Evolutionary conservation across 2,888 invertebrate genomes (phyloP).

Genomic region (Sialis fuliginosa): DNA sequence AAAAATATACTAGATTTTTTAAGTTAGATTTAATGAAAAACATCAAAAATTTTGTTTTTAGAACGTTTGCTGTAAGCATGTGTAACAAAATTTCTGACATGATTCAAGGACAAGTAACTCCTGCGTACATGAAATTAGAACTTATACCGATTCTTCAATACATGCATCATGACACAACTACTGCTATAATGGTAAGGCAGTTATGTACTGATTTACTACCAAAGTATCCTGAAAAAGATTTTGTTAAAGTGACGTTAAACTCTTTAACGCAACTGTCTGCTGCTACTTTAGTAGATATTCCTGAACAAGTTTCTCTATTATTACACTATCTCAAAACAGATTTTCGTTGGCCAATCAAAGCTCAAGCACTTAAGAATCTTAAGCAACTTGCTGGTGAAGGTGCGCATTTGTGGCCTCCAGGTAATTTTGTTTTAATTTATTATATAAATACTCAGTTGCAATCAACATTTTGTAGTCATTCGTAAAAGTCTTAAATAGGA

Average conservation of each 20-base stretch:
- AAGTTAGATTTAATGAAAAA: no score
- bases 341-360: constrained; percentile 49
- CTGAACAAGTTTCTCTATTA: constrained; percentile 58
- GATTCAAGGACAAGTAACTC: constrained; percentile 85
- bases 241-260: constrained; percentile 65
- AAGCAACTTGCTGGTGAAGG: constrained; percentile 51
- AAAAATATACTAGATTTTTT: background rate
- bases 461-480: no score
- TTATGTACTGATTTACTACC: constrained; percentile 55
- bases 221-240: constrained; percentile 62
- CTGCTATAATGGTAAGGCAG: constrained; percentile 46
- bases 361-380: constrained; percentile 45
- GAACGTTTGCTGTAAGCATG: constrained; percentile 89
- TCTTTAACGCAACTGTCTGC: constrained; percentile 78
- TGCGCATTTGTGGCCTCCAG: constrained; percentile 62
- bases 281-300: constrained; percentile 77
- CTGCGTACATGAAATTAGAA: constrained; percentile 78
- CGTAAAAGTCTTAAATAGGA: no score
- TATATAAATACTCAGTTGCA: no score
- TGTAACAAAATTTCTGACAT: constrained; percentile 89
- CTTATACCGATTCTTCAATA: constrained; percentile 81
- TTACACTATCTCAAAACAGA: constrained; percentile 49
- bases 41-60: constrained; percentile 18
- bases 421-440: constrained; percentile 10
- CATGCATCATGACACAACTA: constrained; percentile 66